Base-by-base conservation (phyloP, 2,797 vertebrate genomes). In the Sus cebifrons region DNA sequence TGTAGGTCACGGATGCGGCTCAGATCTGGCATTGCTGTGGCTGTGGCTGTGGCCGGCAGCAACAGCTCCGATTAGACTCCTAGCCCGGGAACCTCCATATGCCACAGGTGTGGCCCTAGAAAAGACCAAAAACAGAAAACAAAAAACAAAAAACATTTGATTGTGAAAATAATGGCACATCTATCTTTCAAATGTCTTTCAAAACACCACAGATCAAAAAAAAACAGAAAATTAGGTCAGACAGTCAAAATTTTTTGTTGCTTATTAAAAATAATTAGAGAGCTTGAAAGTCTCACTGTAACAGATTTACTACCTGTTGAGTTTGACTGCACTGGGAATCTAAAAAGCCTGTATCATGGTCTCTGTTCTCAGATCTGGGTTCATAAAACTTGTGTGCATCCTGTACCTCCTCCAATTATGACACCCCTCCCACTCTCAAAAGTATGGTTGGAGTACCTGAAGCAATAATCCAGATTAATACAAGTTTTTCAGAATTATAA, bases 181-280 rank as follows among this genome's bases (percentile, higher is more conserved):
- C 60, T 62, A 90, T 49, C 54, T 77, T 13, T 70, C 52, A 49
- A 29, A 40, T 77, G 20, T 75, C 60, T 86, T 70, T 82, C 82
- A 54, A 75, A 79, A 86, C 6, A 54, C 14, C 75, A 74, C 16
- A 74, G n/a, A 58, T 75, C 49, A 32, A 94, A 86, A 95, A 95
- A 95, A 78, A 27, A 17, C n/a, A 87, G 64, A 84, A 84, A 64
- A 84, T 21, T 52, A 68, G 68, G 17, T 36, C 62, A 71, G 25
- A 54, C 8, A 56, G n/a, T 91, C 16, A 89, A 70, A 95, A 91
- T 73, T 58, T 58, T 36, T 79, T 74, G 81, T 25, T 81, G 29
- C 17, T 56, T 67, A 81, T 58, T 15, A 91, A 81, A 86, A 86
- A 81, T 67, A 81, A 91, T 58, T 52, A 65, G 58, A 40, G 73